Evolutionary conservation across 1,140 invertebrate species (phyloP).

Genomic region (Eumaeus atala): DNA sequence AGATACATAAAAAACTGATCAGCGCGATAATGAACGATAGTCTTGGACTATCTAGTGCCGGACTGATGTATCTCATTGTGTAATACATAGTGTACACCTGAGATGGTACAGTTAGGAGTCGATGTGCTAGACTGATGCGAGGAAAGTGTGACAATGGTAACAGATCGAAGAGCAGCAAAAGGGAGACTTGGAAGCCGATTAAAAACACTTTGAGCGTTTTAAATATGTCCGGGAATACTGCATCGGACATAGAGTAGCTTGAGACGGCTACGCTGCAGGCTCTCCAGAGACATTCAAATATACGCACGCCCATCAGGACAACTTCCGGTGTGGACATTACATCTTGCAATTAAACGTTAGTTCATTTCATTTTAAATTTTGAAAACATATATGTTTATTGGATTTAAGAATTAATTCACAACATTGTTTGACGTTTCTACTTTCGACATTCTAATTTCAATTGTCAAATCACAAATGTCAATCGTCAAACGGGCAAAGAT

Average conservation of each 20-base stretch:
- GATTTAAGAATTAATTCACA: no score
- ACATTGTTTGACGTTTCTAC: no score
- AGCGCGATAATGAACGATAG: slow-evolving; percentile 31
- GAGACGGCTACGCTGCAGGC: slow-evolving; percentile 33
- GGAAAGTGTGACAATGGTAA: slow-evolving; percentile 34
- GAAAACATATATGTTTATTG: no score
- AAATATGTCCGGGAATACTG: slow-evolving; percentile 24
- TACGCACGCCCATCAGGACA: slow-evolving; percentile 23
- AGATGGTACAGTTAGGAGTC: slow-evolving; percentile 35
- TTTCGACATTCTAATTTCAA: no score
- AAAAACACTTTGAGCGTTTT: slow-evolving; percentile 22
- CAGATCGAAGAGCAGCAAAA: slow-evolving; percentile 24
- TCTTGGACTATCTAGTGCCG: slow-evolving; percentile 28
- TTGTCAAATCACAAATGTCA: no score
- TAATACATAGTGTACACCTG: slow-evolving; percentile 37
- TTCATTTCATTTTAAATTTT: not conserved
- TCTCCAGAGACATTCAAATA: slow-evolving; percentile 34
- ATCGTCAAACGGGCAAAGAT: no score
- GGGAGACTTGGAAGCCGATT: slow-evolving; percentile 20
- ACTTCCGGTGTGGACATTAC: slow-evolving; percentile 28
- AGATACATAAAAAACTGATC: slow-evolving; percentile 30
- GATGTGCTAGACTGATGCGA: slow-evolving; percentile 31
- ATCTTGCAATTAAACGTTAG: slow-evolving; percentile 15
- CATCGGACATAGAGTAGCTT: slow-evolving; percentile 31
- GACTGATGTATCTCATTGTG: slow-evolving; percentile 31